Percentiles rank a stretch among this genome's conserved stretches.
Evolutionary conservation across 2,113 vertebrate genomes (phyloP).

Genomic region (Hylia prasina): DNA sequence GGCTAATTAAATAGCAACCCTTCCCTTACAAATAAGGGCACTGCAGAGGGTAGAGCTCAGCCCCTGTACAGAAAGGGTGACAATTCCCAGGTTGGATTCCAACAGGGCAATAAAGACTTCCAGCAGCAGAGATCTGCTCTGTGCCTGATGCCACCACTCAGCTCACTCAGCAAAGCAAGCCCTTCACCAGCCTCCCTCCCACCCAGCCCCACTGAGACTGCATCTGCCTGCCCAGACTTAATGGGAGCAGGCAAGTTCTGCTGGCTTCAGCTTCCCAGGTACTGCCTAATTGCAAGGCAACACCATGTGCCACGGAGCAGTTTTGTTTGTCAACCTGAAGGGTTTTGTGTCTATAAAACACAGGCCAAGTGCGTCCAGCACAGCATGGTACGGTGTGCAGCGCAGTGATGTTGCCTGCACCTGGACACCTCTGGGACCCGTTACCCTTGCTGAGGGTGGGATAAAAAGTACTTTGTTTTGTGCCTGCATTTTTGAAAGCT

Average conservation of each 20-base stretch:
- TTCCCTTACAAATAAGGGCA: neutral
- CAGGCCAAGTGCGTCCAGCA: neutral
- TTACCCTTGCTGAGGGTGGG: constrained; percentile 50
- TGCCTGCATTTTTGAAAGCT: constrained; percentile 70
- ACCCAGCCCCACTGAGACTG: neutral
- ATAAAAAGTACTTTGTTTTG: constrained; percentile 68
- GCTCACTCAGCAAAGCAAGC: neutral
- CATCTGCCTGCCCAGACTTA: neutral
- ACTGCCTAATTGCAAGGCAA: neutral
- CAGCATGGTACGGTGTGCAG: neutral
- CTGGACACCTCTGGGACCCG: constrained; percentile 60
- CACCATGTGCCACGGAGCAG: neutral
- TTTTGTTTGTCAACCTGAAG: constrained; percentile 12
- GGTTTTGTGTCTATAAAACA: constrained; percentile 34
- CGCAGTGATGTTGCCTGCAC: constrained; percentile 52
- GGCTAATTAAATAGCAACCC: constrained; percentile 20
- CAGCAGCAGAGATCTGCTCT: neutral
- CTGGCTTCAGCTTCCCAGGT: neutral
- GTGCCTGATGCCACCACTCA: neutral
- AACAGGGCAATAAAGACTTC: neutral
- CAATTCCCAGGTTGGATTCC: neutral
- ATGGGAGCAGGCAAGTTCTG: neutral
- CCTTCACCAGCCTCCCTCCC: neutral
- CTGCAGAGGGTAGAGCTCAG: neutral
- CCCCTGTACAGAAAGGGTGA: neutral